phyloP scores from a whole-genome alignment of 2,888 invertebrate species.

The Lomographa bimaculata region DNA sequence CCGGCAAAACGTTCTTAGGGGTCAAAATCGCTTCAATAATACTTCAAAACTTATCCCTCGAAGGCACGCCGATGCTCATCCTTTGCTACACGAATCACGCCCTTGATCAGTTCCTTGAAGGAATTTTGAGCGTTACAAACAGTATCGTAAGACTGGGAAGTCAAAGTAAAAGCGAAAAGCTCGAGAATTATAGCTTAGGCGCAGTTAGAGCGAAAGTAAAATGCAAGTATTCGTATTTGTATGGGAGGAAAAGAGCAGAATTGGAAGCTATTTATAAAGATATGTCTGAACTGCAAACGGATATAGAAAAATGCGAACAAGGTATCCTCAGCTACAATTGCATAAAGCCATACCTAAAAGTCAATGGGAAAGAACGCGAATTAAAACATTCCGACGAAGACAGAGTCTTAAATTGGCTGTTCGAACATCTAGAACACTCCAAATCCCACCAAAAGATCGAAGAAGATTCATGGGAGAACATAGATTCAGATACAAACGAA shows the following conservation, averaged over 20 bases:
- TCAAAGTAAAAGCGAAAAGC: conserved; percentile 84
- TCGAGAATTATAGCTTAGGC: conserved; percentile 80
- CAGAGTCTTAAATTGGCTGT: conserved; percentile 63
- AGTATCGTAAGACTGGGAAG: conserved; percentile 88
- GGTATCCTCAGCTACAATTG: conserved; percentile 58
- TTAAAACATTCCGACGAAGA: conserved; percentile 56
- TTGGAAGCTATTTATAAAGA: conserved; percentile 58
- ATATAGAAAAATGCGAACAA: conserved; percentile 69
- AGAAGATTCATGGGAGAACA: conserved; percentile 40
- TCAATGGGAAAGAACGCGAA: conserved; percentile 43
- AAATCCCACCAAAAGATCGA: conserved; percentile 30
- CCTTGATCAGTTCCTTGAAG: conserved; percentile 92
- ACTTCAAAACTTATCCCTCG: conserved; percentile 83
- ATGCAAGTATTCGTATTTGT: conserved; percentile 64
- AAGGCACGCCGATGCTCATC: conserved; percentile 87
- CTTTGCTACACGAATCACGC: conserved; percentile 95
- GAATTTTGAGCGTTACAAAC: conserved; percentile 82
- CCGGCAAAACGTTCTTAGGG: conserved; percentile 93
- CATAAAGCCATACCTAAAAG: conserved; percentile 54
- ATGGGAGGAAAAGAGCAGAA: conserved; percentile 55
- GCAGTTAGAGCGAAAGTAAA: conserved; percentile 59
- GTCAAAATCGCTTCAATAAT: conserved; percentile 88
- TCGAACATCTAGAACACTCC: conserved; percentile 44
- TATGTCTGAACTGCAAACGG: conserved; percentile 62
- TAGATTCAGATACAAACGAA: conserved; percentile 42